A percentile compares a stretch with the other conserved stretches of the same genome.
Evolutionary conservation across 2,797 vertebrate species (phyloP).

Genomic region (Enteromius trimaculatus): DNA sequence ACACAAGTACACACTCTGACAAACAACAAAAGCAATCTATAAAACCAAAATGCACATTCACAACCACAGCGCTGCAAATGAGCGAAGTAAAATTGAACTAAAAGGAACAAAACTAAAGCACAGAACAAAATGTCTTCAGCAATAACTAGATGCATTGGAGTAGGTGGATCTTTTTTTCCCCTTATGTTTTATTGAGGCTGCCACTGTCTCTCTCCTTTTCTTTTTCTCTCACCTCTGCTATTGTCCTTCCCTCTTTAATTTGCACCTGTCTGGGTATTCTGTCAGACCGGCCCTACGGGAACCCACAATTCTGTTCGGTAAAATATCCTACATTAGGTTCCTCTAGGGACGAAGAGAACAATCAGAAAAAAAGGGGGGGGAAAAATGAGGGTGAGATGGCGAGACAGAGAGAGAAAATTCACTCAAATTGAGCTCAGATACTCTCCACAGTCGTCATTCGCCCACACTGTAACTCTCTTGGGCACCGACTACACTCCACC

Average conservation of each 20-base stretch:
- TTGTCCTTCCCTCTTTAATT: constrained; percentile 59
- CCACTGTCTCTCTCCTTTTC: constrained; percentile 35
- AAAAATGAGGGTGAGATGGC: constrained; percentile 1
- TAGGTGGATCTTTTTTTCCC: constrained; percentile 18
- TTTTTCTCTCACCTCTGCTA: constrained; percentile 33
- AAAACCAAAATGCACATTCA: not conserved
- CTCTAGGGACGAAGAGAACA: constrained; percentile 40
- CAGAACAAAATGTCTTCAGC: constrained; percentile 22
- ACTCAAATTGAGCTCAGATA: constrained; percentile 51
- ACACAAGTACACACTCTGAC: not conserved
- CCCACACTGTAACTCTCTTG: constrained; percentile 49
- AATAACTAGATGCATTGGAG: constrained; percentile 16
- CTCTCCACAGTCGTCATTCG: constrained; percentile 47
- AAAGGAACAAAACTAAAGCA: constrained; percentile 11
- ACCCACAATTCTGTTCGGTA: constrained; percentile 46
- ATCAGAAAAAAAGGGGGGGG: not conserved
- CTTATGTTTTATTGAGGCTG: constrained; percentile 37
- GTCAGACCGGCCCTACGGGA: constrained; percentile 51
- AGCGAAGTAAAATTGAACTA: not conserved
- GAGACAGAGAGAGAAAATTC: constrained; percentile 44
- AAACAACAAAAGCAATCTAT: constrained; percentile 5
- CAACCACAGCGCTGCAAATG: not conserved
- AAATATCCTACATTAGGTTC: constrained; percentile 51
- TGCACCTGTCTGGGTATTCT: constrained; percentile 55
- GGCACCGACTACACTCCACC: constrained; percentile 34